Base-by-base conservation (phyloP, 2,797 vertebrate genomes). In the Iguana delicatissima region DNA sequence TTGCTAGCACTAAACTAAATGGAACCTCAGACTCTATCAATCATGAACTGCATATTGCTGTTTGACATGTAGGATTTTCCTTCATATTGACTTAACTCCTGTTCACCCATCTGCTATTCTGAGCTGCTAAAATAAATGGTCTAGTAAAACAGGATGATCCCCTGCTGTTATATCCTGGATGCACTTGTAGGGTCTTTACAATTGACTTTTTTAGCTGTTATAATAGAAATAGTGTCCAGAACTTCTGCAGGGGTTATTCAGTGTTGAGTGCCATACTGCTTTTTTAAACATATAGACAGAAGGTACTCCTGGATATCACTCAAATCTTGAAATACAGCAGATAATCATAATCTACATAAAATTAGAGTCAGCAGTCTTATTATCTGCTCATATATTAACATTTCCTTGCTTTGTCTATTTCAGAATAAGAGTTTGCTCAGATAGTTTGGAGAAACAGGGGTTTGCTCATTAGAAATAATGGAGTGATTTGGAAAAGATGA, bases 61-160 rank as follows among this genome's bases (percentile, higher is more conserved):
- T 80, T 0, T 3, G 91, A 85, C 86, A 67, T 18, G 52, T 73
- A 46, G 7, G 89, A 82, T 80, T 32, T 89, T 76, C 90, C 6
- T 14, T 85, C 64, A 24, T 46, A 46, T 82, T 73, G 59, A 2
- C 64, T 32, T 8, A 87, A 50, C 42, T 52, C 57, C 20, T 32
- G 38, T 67, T 57, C 24, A 59, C 29, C 32, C 16, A 42, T 32
- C 5, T 55, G 26, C 77, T 86, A 42, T 64, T 59, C 5, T 80
- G 55, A 73, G 64, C 35, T 57, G 50, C 50, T 73, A 88, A 88
- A 67, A 81, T 26, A 81, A 72, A 72, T 72, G 26, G 18, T 20
- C 4, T 20, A 55, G 32, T 55, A 69, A 32, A 73, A 32, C 50
- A 73, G 18, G 77, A 72, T 55, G 35, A 24, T 72, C 42, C n/a